A percentile compares a stretch with the other conserved stretches of the same genome.
These are phyloP conservation scores for Plotosus lineatus DNA, from an alignment of 2,113 vertebrate species.

Conservation along the genomic window DNA sequence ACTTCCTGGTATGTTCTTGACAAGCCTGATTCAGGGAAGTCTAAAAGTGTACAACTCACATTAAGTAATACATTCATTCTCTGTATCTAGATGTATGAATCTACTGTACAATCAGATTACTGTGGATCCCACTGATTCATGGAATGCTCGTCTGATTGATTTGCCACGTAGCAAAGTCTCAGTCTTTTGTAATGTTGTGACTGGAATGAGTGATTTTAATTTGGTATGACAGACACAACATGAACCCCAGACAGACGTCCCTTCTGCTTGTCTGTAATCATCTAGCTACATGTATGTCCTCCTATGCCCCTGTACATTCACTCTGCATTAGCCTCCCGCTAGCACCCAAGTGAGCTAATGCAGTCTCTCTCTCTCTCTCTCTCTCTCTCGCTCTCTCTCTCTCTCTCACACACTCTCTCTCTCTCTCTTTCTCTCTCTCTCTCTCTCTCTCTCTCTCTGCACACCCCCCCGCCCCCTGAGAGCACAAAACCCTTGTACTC, in stretches of 20 bases:
- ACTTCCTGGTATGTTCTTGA: not conserved
- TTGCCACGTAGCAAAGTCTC: slow-evolving; percentile 12
- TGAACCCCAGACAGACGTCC: slow-evolving; percentile 3
- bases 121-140: not conserved
- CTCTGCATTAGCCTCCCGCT: slow-evolving; percentile 23
- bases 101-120: not conserved
- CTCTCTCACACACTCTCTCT: no score
- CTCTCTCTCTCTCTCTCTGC: not conserved
- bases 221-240: slow-evolving; percentile 45
- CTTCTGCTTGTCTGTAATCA: not conserved
- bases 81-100: not conserved
- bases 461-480: not conserved
- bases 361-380: not conserved
- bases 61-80: not conserved
- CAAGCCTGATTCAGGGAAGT: not conserved
- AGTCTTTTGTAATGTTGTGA: slow-evolving; percentile 26
- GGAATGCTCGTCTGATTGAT: not conserved
- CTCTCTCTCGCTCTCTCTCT: not conserved
- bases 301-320: not conserved
- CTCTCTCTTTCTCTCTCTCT: not conserved
- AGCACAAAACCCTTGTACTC: slow-evolving; percentile 7
- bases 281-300: slow-evolving; percentile 30
- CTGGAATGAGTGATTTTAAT: slow-evolving; percentile 4
- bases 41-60: not conserved
- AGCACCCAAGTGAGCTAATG: slow-evolving; percentile 8